These are phyloP conservation scores for Polylopha cassiicola DNA, from an alignment of 2,888 invertebrate species.

Conservation along the genomic window DNA sequence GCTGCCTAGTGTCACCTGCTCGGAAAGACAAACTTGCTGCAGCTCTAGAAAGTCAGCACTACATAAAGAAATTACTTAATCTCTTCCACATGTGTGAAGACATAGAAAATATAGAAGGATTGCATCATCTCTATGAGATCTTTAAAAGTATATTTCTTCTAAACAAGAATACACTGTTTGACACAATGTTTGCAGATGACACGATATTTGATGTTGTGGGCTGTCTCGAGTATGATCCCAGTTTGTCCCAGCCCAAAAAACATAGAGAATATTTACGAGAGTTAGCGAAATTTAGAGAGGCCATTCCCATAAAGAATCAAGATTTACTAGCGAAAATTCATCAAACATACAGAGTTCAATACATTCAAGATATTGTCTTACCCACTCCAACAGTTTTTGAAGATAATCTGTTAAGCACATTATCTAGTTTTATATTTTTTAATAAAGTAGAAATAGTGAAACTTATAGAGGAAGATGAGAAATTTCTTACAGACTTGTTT, in stretches of 20 bases:
- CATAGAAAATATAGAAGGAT: slow-evolving; percentile 94
- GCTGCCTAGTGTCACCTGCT: slow-evolving; percentile 91
- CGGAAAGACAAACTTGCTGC: slow-evolving; percentile 96
- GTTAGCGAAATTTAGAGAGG: slow-evolving; percentile 93
- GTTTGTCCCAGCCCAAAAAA: slow-evolving; percentile 88
- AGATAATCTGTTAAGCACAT: slow-evolving; percentile 97
- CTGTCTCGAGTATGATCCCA: slow-evolving; percentile 98
- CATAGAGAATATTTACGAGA: slow-evolving; percentile 97
- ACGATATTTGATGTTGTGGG: slow-evolving; percentile 98
- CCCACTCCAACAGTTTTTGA: slow-evolving; percentile 99
- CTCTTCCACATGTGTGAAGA: slow-evolving; percentile 99
- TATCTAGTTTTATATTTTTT: slow-evolving; percentile 99
- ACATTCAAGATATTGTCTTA: slow-evolving; percentile 98
- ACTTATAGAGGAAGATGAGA: slow-evolving; percentile 97
- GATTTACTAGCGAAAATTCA: slow-evolving; percentile 99
- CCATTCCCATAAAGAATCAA: slow-evolving; percentile 95
- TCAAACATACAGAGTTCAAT: slow-evolving; percentile 99
- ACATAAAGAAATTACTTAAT: slow-evolving; percentile 95
- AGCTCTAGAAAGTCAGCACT: slow-evolving; percentile 95
- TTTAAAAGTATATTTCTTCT: slow-evolving; percentile 99
- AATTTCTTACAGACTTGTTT: slow-evolving; percentile 96
- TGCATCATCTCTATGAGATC: slow-evolving; percentile 97
- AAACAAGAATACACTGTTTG: slow-evolving; percentile 97
- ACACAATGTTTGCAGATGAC: slow-evolving; percentile 98
- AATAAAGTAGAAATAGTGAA: slow-evolving; percentile 99